Conservation (phyloP, 92 coral and sea anemone species). For the Porites lobata region DNA sequence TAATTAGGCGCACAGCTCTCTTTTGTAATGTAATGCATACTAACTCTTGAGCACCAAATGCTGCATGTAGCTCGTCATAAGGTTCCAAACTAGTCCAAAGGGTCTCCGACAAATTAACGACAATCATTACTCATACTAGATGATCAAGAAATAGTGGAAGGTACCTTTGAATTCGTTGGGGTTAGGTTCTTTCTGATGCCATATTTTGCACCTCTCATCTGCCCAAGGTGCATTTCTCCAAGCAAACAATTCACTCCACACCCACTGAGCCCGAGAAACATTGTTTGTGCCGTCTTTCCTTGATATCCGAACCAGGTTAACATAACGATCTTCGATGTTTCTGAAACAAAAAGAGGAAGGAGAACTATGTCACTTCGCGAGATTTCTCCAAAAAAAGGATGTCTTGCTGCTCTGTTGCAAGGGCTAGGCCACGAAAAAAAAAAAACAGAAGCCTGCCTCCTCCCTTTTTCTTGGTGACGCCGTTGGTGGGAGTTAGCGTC, state of each 20-base stretch:
- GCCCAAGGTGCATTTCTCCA: constrained; percentile 50
- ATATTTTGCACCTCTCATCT: constrained; percentile 38
- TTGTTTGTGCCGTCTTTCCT: constrained; percentile 10
- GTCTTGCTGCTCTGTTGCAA: not conserved
- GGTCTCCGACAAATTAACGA: too few relatives aligned
- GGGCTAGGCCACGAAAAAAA: not conserved
- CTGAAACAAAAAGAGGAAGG: not conserved
- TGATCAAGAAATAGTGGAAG: not conserved
- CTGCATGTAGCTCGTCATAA: too few relatives aligned
- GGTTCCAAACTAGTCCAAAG: too few relatives aligned
- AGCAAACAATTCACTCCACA: constrained; percentile 77
- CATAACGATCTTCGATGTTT: constrained; percentile 39
- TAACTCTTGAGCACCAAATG: too few relatives aligned
- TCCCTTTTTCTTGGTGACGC: too few relatives aligned
- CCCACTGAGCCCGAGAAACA: constrained; percentile 60
- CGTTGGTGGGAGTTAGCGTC: too few relatives aligned
- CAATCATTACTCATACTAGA: too few relatives aligned
- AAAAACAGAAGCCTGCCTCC: not conserved
- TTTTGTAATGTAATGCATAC: too few relatives aligned
- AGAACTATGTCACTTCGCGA: not conserved
- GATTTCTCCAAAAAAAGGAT: not conserved
- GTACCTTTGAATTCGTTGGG: constrained; percentile 52
- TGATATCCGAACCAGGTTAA: constrained; percentile 57
- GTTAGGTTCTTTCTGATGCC: constrained; percentile 46
- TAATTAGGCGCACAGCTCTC: too few relatives aligned